These are phyloP conservation scores for Euwallacea similis DNA, from an alignment of 1,140 invertebrate genomes.

Conservation along the genomic window DNA sequence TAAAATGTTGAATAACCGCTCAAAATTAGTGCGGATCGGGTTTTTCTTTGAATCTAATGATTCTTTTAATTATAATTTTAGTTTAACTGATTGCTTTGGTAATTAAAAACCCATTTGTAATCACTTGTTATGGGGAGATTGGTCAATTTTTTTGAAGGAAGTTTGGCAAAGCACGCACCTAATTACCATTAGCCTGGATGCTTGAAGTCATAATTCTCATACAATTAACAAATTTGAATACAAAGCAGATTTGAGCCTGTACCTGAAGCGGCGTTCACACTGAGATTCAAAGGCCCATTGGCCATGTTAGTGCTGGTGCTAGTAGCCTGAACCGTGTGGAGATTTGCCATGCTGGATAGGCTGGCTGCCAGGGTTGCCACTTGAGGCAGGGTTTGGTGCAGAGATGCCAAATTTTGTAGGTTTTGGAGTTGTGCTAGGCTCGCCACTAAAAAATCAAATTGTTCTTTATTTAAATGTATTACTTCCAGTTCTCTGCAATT, in stretches of 20 bases:
- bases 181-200: not conserved
- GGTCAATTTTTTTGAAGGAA: conserved; percentile 14
- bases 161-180: not conserved
- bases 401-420: conserved; percentile 71
- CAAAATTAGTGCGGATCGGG: not conserved
- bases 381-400: conserved; percentile 68
- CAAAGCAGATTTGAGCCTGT: not conserved
- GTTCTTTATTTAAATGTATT: not conserved
- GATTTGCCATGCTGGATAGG: conserved; percentile 70
- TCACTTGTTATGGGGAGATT: not conserved
- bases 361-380: conserved; percentile 69
- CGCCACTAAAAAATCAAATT: conserved; percentile 63
- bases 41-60: no score
- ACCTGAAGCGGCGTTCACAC: conserved; percentile 67
- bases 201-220: no score
- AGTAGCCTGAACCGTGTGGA: conserved; percentile 58
- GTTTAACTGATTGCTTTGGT: conserved; percentile 5
- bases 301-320: conserved; percentile 50
- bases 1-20: conserved; percentile 16
- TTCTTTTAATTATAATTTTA: no score
- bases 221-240: no score
- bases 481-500: no score
- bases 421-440: conserved; percentile 76
- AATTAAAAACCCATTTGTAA: conserved; percentile 21
- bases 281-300: conserved; percentile 79